These are phyloP conservation scores for Solenopsis invicta DNA, from an alignment of 1,140 invertebrate genomes.

Conservation along the genomic window DNA sequence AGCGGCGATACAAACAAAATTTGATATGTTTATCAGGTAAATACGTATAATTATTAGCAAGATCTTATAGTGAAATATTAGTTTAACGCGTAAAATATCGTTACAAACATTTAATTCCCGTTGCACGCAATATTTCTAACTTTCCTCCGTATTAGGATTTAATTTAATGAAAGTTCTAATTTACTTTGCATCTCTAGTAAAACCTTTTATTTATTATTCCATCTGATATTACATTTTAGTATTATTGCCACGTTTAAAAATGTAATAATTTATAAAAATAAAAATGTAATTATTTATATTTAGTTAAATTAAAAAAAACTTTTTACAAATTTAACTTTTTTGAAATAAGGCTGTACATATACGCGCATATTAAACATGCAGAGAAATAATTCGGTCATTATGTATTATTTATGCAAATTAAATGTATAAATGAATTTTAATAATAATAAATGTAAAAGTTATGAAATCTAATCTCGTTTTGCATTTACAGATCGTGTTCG, in stretches of 20 bases:
- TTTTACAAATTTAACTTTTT: background rate
- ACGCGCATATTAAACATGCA: background rate
- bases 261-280: too few relatives aligned
- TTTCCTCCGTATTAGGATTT: background rate
- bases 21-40: conserved; percentile 16
- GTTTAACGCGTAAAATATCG: background rate
- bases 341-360: too few relatives aligned
- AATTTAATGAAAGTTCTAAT: background rate
- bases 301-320: background rate
- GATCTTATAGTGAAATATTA: background rate
- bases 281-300: background rate
- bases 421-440: background rate
- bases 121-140: background rate
- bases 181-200: background rate
- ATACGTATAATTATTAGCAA: background rate
- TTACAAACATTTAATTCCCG: background rate
- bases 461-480: background rate
- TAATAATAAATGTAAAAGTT: background rate
- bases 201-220: background rate
- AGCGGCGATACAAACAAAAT: conserved; percentile 15
- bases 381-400: background rate
- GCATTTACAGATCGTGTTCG: conserved; percentile 2
- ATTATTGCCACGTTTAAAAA: background rate
- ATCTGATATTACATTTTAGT: background rate
- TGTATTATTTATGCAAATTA: background rate